These are phyloP conservation scores for Colletes collaris DNA, from an alignment of 2,888 invertebrate species.

Conservation along the genomic window DNA sequence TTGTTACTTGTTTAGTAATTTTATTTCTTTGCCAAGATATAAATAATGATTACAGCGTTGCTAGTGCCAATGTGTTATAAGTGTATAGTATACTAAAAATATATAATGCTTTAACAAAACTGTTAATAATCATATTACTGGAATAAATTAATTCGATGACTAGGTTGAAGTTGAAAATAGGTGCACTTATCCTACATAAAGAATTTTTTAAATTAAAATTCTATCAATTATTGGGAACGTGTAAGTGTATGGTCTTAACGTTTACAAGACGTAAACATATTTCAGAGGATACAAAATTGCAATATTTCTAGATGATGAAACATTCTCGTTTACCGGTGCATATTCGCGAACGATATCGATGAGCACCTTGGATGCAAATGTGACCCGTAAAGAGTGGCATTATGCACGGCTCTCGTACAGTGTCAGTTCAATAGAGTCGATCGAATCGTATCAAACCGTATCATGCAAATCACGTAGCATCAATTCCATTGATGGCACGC, in stretches of 20 bases:
- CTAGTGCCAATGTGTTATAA: too few species aligned
- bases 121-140: too few species aligned
- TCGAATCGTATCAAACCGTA: conserved; percentile 55
- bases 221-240: neutral
- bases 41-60: too few species aligned
- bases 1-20: too few species aligned
- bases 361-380: conserved; percentile 43
- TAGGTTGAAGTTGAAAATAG: too few species aligned
- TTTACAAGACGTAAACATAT: conserved; percentile 3
- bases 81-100: too few species aligned
- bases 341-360: neutral
- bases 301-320: neutral
- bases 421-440: conserved; percentile 37
- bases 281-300: neutral
- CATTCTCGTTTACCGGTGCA: neutral
- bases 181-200: too few species aligned
- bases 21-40: too few species aligned
- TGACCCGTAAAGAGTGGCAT: conserved; percentile 22
- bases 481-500: conserved; percentile 16
- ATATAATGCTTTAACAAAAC: too few species aligned
- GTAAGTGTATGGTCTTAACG: neutral
- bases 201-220: neutral
- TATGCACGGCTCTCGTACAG: conserved; percentile 26
- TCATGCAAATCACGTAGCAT: conserved; percentile 55
- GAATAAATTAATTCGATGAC: too few species aligned